Conservation (phyloP, 2,797 vertebrate species). For the Malurus splendens region DNA sequence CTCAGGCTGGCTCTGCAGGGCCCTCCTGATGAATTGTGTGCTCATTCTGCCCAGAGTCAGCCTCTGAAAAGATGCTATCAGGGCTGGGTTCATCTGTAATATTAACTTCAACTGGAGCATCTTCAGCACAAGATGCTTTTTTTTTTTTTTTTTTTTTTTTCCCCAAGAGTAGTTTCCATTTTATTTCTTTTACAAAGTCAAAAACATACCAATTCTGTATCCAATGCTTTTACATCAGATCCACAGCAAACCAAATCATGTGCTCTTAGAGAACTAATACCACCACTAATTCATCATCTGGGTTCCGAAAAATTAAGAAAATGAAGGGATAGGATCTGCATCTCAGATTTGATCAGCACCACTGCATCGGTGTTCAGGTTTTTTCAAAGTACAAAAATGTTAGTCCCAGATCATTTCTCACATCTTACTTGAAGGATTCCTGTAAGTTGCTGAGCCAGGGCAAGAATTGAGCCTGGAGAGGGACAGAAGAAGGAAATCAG, state of each 20-base stretch:
- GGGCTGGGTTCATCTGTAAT: neutral
- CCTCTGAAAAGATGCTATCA: neutral
- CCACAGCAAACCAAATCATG: neutral
- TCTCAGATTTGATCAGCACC: conserved; percentile 51
- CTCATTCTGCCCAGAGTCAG: neutral
- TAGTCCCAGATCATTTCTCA: conserved; percentile 14
- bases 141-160: no score
- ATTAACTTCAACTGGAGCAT: neutral
- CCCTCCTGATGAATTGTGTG: neutral
- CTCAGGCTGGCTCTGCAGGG: neutral
- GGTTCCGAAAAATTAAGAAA: conserved; percentile 23
- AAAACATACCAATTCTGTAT: conserved; percentile 18
- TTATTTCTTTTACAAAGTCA: conserved; percentile 33
- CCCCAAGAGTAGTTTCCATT: neutral
- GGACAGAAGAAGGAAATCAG: neutral
- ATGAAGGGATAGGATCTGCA: conserved; percentile 32
- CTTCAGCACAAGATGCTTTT: neutral
- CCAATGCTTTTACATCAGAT: neutral
- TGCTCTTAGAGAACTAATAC: neutral
- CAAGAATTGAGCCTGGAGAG: neutral
- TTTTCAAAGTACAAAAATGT: conserved; percentile 42
- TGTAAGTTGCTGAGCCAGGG: neutral
- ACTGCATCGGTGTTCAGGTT: conserved; percentile 52
- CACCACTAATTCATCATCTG: neutral
- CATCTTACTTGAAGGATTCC: neutral